Percentiles rank a stretch among this genome's conserved stretches.
Conservation (phyloP, 2,888 invertebrate species). For the Camponotus fellah region DNA sequence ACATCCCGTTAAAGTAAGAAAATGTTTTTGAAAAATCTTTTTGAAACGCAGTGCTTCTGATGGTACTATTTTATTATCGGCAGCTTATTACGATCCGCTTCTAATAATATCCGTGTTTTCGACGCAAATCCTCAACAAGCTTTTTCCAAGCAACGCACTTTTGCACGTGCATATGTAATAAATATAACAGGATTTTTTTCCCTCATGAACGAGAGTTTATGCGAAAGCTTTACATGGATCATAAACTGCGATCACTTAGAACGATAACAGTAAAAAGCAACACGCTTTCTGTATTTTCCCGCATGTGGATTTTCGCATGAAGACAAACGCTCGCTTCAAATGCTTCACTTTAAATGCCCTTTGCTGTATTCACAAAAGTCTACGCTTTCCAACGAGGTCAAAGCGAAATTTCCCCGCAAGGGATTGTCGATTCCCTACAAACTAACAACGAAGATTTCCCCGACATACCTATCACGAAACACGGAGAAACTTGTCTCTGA, state of each 20-base stretch:
- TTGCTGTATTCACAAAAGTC: background rate
- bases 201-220: background rate
- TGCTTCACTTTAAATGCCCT: background rate
- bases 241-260: background rate
- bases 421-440: background rate
- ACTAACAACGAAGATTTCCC: background rate
- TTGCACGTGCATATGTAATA: background rate
- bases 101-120: background rate
- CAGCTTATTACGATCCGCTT: background rate
- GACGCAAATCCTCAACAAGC: background rate
- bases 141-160: background rate
- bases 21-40: background rate
- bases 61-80: background rate
- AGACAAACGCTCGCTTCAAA: background rate
- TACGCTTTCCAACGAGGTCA: background rate
- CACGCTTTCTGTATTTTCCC: background rate
- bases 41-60: background rate
- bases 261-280: background rate
- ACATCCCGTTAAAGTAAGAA: background rate
- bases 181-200: background rate
- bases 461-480: background rate
- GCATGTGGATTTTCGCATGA: background rate
- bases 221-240: background rate
- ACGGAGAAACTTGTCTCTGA: background rate
- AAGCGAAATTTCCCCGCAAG: background rate